Base-by-base conservation (phyloP, 2,113 vertebrate species). In the Siniperca chuatsi region DNA sequence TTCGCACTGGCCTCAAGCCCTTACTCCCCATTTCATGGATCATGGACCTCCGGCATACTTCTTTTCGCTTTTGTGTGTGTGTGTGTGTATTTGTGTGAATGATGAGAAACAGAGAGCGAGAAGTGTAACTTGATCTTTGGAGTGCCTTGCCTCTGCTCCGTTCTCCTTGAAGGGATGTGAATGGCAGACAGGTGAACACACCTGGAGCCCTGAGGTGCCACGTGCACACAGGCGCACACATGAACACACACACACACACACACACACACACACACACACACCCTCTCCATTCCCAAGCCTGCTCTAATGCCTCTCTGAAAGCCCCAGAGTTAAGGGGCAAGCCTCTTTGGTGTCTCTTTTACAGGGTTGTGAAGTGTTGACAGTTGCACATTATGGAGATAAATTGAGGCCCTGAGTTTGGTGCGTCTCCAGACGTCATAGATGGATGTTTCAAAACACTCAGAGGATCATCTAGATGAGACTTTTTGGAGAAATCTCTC, bases 21-120 rank as follows among this genome's bases (percentile, higher is more conserved):
- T 91, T 92, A 92, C 90, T 92, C 88, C 89, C 87, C 88, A 93
- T 95, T 94, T 95, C 93, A 95, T 91, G 92, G 93, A 93, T 95
- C 91, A 90, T 60, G 86, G 92, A 91, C 89, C 81, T 89, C 67
- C 79, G 88, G 86, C 84, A 86, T 90, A 87, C 90, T 79, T 87
- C 55, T 69, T 57, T 55, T 54, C 75, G 29, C 70, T 29, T 44
- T 44, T 88, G 71, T 54, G 58, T 69, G 64, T 78, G 55, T 35
- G 60, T 61, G 66, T 65, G 54, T 64, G 40, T 50, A n/a, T 76
- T 44, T 92, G 85, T 70, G 29, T 89, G 79, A 86, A 60, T 55
- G 79, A 91, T 89, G 90, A 90, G 67, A 84, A 85, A 79, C 76
- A 82, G 62, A 66, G 44, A 78, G 52, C 55, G 70, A 77, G 62